A percentile compares a stretch with the other conserved stretches of the same genome.
Evolutionary conservation across 92 coral and sea anemone species (phyloP).

Genomic region (Epizoanthus illoricatus): DNA sequence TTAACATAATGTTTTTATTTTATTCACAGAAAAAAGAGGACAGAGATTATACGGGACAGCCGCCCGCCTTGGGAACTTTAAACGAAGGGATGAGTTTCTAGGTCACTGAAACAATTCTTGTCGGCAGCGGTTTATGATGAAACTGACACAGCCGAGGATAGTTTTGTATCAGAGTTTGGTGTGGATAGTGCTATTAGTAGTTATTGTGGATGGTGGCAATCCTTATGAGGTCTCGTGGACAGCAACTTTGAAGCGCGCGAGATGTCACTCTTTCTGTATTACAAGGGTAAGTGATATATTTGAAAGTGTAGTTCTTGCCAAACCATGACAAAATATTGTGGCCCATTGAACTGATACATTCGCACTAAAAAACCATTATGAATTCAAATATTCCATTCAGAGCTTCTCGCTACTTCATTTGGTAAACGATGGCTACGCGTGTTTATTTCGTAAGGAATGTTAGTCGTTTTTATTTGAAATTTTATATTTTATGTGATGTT

Average conservation of each 20-base stretch:
- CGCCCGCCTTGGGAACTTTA: neutral
- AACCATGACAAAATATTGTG: too few relatives aligned
- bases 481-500: too few relatives aligned
- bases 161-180: neutral
- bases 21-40: conserved; percentile 1
- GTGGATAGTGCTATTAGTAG: neutral
- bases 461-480: too few relatives aligned
- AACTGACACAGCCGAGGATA: too few relatives aligned
- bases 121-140: neutral
- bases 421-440: too few relatives aligned
- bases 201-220: neutral
- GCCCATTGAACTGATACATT: too few relatives aligned
- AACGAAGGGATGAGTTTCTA: neutral
- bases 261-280: conserved; percentile 25
- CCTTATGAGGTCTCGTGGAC: conserved; percentile 22
- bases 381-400: too few relatives aligned
- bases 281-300: conserved; percentile 14
- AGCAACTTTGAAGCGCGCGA: conserved; percentile 5
- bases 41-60: neutral
- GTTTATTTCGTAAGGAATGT: too few relatives aligned
- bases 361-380: too few relatives aligned
- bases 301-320: too few relatives aligned
- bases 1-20: conserved; percentile 29
- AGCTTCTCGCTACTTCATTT: too few relatives aligned
- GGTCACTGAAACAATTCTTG: neutral